phyloP scores from a whole-genome alignment of 2,888 invertebrate genomes.

The Adineta ricciae region DNA sequence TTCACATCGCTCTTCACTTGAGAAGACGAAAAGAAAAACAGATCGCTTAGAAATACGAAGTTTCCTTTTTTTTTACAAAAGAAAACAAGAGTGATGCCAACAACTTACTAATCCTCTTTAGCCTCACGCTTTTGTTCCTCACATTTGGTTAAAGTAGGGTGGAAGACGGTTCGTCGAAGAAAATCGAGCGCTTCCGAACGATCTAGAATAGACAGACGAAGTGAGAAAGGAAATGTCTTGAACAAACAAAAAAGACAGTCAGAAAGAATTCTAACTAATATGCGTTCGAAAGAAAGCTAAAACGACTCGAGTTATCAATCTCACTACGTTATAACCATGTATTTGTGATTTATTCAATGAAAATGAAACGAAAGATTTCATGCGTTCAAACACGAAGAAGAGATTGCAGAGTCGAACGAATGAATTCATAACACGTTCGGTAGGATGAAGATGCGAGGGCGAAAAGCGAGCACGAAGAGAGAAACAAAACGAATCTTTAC shows the following conservation, averaged over 20 bases:
- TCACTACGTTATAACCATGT: no score
- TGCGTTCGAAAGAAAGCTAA: background rate
- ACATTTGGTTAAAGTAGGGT: slow-evolving; percentile 6
- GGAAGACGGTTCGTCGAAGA: slow-evolving; percentile 6
- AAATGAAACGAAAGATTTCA: no score
- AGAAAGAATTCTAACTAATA: background rate
- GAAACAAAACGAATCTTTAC: background rate
- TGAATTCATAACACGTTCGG: no score
- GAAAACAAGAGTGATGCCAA: background rate
- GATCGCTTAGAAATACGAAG: background rate
- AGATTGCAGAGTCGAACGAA: no score
- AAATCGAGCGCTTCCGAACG: slow-evolving; percentile 1
- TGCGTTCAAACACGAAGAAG: no score
- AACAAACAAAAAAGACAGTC: background rate
- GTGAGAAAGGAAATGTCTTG: background rate
- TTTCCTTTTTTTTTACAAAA: background rate
- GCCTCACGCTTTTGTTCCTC: slow-evolving; percentile 21
- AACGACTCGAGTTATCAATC: no score
- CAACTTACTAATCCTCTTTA: slow-evolving; percentile 16
- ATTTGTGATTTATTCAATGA: no score
- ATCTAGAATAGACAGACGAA: background rate
- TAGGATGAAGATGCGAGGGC: no score
- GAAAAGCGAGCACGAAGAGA: background rate
- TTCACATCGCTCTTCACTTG: slow-evolving; percentile 20
- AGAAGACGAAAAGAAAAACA: background rate